These are phyloP conservation scores for Actinopyga echinites DNA, from an alignment of 53 echinoderm and acorn worm genomes.

Conservation along the genomic window DNA sequence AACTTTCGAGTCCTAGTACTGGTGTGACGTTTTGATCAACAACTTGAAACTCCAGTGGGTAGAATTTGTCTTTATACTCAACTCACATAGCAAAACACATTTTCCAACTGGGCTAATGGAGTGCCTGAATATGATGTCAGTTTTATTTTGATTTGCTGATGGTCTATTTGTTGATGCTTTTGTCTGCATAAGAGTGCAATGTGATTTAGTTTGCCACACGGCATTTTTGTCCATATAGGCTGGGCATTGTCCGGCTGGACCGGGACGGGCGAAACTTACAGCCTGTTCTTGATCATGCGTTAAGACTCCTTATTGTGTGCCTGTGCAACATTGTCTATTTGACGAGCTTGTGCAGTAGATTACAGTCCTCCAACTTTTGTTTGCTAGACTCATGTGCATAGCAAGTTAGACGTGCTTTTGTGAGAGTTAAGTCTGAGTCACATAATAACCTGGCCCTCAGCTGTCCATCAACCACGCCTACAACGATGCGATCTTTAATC, in stretches of 20 bases:
- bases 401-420: not conserved
- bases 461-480: not conserved
- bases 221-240: conserved; percentile 35
- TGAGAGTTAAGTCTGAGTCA: not conserved
- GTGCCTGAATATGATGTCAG: conserved; percentile 12
- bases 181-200: not conserved
- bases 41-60: not conserved
- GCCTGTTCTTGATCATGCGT: not conserved
- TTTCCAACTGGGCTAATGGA: not conserved
- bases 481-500: not conserved
- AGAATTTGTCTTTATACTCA: not conserved
- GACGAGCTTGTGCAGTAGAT: not conserved
- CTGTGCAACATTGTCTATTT: not conserved
- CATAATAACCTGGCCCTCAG: not conserved
- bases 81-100: not conserved
- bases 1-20: not conserved
- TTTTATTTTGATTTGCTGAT: conserved; percentile 1
- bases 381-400: not conserved
- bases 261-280: conserved; percentile 24
- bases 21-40: not conserved
- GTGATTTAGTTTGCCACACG: conserved; percentile 19
- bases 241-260: not conserved
- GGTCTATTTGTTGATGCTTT: not conserved
- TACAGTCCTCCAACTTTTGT: conserved; percentile 2
- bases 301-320: not conserved